These are phyloP conservation scores for Heterodera schachtii DNA, from an alignment of 1,140 invertebrate genomes.

Conservation along the genomic window DNA sequence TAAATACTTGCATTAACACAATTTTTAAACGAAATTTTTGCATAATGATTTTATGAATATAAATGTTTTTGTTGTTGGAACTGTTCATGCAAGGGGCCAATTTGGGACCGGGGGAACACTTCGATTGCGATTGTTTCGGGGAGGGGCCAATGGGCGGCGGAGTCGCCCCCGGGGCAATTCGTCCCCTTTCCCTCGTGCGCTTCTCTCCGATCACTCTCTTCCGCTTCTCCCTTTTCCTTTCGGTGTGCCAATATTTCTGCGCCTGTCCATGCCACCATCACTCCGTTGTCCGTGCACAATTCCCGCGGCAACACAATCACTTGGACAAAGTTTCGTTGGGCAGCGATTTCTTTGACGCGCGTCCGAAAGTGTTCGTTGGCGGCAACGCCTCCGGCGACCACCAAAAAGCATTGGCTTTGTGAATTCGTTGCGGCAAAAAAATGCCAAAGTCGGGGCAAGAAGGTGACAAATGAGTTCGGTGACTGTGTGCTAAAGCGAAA, in stretches of 20 bases:
- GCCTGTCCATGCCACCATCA: constrained; percentile 22
- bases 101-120: background rate
- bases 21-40: background rate
- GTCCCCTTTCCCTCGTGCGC: background rate
- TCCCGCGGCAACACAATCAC: constrained; percentile 19
- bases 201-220: too few species aligned
- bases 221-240: background rate
- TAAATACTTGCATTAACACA: too few species aligned
- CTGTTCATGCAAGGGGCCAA: background rate
- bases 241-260: background rate
- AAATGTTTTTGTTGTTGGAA: background rate
- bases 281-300: constrained; percentile 24
- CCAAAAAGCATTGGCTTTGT: constrained; percentile 10
- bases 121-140: background rate
- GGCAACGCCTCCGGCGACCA: constrained; percentile 26
- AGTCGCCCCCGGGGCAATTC: background rate
- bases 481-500: constrained; percentile 9
- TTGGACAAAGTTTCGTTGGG: background rate
- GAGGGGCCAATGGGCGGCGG: too few species aligned
- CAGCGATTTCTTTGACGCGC: background rate
- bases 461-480: constrained; percentile 19
- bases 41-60: background rate
- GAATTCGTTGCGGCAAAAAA: constrained; percentile 8
- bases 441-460: constrained; percentile 8
- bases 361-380: constrained; percentile 7